phyloP scores from a whole-genome alignment of 2,888 invertebrate genomes.

The Anaspis maculata region DNA sequence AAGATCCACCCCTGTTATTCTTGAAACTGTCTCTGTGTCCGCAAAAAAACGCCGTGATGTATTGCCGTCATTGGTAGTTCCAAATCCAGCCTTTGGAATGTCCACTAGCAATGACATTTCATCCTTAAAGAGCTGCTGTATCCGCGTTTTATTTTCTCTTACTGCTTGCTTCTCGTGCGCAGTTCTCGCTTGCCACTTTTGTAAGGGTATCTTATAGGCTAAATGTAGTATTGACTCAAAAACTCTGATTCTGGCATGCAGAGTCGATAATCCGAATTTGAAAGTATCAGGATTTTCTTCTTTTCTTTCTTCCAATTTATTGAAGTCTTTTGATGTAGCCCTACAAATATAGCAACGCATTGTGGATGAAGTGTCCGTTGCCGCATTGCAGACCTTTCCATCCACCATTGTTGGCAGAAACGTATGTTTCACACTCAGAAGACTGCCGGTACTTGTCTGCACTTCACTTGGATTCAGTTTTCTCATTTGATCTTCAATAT shows the following conservation, averaged over 20 bases:
- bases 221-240: constrained; percentile 20
- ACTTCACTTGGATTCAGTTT: not conserved
- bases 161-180: constrained; percentile 4
- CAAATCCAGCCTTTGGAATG: constrained; percentile 26
- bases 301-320: constrained; percentile 4
- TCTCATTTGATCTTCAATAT: constrained; percentile 10
- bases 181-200: constrained; percentile 20
- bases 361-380: constrained; percentile 15
- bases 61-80: constrained; percentile 28
- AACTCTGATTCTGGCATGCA: constrained; percentile 15
- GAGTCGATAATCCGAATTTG: constrained; percentile 15
- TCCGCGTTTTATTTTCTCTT: constrained; percentile 1
- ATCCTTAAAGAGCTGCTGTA: constrained; percentile 7
- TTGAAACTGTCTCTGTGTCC: constrained; percentile 14
- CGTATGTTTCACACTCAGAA: constrained; percentile 3
- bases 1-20: not conserved
- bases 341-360: constrained; percentile 15
- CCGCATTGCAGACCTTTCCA: constrained; percentile 24
- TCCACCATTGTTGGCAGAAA: constrained; percentile 22
- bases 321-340: constrained; percentile 8
- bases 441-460: not conserved
- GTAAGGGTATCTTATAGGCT: constrained; percentile 25
- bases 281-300: too few relatives aligned
- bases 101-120: constrained; percentile 24
- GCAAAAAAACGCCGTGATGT: constrained; percentile 23